Conservation (phyloP, 2,797 vertebrate genomes). For the Myiothlypis coronata region DNA sequence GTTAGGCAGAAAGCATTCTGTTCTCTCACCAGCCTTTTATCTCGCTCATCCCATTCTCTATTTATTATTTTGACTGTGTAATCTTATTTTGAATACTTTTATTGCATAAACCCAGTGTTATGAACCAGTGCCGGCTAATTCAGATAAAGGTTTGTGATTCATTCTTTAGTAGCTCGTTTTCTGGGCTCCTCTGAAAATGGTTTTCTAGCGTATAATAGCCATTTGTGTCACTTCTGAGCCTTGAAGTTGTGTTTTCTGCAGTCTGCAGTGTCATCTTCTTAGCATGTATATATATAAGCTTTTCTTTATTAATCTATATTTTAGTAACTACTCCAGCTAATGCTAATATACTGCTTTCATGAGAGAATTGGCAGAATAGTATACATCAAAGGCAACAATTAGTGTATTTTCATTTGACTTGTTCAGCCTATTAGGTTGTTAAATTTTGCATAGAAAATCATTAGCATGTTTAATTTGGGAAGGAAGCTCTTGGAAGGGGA, state of each 20-base stretch:
- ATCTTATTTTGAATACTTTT: background rate
- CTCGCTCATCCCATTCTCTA: background rate
- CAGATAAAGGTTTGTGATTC: background rate
- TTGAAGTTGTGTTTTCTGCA: background rate
- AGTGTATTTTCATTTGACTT: conserved; percentile 48
- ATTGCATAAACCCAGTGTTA: background rate
- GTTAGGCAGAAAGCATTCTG: background rate
- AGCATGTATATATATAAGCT: background rate
- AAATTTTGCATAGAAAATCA: conserved; percentile 65
- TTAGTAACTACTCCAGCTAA: conserved; percentile 14
- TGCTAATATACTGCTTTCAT: conserved; percentile 24
- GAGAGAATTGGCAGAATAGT: conserved; percentile 34
- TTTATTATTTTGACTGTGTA: conserved; percentile 20
- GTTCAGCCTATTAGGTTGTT: conserved; percentile 54
- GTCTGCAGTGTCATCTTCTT: background rate
- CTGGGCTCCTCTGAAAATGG: background rate
- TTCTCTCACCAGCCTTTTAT: background rate
- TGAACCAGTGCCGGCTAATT: background rate
- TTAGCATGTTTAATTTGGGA: conserved; percentile 51
- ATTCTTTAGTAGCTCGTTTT: background rate
- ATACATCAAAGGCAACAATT: conserved; percentile 52
- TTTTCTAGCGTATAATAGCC: background rate
- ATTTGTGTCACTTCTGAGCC: background rate
- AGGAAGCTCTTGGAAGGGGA: conserved; percentile 42
- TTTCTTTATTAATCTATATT: conserved; percentile 27